Evolutionary conservation across 2,797 vertebrate species (phyloP).

Genomic region (Poecilia velifera): DNA sequence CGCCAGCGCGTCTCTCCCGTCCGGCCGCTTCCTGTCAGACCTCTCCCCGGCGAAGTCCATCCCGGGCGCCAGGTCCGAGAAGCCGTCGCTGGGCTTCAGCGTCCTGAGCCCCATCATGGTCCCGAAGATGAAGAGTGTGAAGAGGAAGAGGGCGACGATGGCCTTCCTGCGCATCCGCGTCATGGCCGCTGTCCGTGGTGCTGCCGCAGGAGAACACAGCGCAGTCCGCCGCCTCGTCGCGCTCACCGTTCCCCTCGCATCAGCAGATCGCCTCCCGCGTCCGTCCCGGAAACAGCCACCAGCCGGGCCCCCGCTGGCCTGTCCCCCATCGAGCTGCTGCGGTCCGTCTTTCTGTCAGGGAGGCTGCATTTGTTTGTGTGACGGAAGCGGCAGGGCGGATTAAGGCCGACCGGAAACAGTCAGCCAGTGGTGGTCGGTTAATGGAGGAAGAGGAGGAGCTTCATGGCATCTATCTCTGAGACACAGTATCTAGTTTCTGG

Average conservation of each 20-base stretch:
- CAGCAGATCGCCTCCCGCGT: not conserved
- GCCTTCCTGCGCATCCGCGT: slow-evolving; percentile 87
- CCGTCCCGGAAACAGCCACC: not conserved
- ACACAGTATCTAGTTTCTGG: too few relatives aligned
- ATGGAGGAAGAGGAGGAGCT: not conserved
- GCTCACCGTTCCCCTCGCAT: slow-evolving; percentile 14
- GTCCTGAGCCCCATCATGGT: slow-evolving; percentile 91
- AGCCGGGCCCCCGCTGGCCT: not conserved
- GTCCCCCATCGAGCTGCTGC: not conserved
- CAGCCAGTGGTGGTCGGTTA: not conserved
- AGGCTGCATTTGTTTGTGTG: not conserved
- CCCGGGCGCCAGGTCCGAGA: slow-evolving; percentile 86
- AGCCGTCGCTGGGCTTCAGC: slow-evolving; percentile 87
- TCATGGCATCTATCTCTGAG: not conserved
- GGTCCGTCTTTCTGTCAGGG: not conserved
- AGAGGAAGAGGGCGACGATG: slow-evolving; percentile 87
- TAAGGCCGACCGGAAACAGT: slow-evolving; percentile 3
- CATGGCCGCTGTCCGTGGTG: slow-evolving; percentile 81
- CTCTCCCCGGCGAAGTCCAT: slow-evolving; percentile 80
- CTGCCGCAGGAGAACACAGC: slow-evolving; percentile 28
- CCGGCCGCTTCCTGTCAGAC: slow-evolving; percentile 70
- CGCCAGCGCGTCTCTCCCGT: slow-evolving; percentile 67
- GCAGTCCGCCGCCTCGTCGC: not conserved
- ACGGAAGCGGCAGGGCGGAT: slow-evolving; percentile 2
- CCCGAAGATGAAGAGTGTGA: slow-evolving; percentile 90